phyloP scores from a whole-genome alignment of 2,888 invertebrate genomes.

The Tetragonula carbonaria region DNA sequence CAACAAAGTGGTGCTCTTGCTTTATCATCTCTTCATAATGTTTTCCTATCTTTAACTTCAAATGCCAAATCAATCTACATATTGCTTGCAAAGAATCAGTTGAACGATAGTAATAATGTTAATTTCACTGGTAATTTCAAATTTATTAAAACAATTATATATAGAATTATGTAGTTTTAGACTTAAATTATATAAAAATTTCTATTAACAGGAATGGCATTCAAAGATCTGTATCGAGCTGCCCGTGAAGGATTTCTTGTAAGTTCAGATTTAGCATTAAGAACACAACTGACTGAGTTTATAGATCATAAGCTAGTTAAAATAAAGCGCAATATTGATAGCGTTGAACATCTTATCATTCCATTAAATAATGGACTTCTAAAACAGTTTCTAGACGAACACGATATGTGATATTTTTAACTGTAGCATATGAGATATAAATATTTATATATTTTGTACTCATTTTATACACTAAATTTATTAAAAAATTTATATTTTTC shows the following conservation, averaged over 20 bases:
- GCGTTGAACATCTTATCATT: conserved; percentile 92
- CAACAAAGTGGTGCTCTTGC: conserved; percentile 92
- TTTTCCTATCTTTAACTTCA: conserved; percentile 94
- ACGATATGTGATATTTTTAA: conserved; percentile 75
- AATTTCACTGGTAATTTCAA: conserved; percentile 89
- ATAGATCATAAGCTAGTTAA: conserved; percentile 96
- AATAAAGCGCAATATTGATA: conserved; percentile 91
- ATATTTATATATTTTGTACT: not conserved
- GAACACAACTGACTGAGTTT: conserved; percentile 97
- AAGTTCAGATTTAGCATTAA: conserved; percentile 95
- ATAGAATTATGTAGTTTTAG: not conserved
- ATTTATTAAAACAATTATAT: not conserved
- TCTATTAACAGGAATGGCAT: conserved; percentile 89
- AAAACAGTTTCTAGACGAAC: conserved; percentile 91
- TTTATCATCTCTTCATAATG: conserved; percentile 94
- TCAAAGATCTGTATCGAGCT: conserved; percentile 93
- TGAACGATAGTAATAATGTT: conserved; percentile 89
- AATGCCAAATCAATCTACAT: conserved; percentile 95
- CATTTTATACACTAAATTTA: conserved; percentile 10
- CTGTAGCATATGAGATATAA: not conserved
- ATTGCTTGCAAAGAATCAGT: conserved; percentile 92
- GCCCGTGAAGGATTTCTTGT: conserved; percentile 96
- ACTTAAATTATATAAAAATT: conserved; percentile 16
- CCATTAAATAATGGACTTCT: conserved; percentile 90
- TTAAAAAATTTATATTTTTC: conserved; percentile 22